Percentiles rank a stretch among this genome's conserved stretches.
phyloP scores from a whole-genome alignment of 1,140 invertebrate genomes.

The Medauroidea extradentata region DNA sequence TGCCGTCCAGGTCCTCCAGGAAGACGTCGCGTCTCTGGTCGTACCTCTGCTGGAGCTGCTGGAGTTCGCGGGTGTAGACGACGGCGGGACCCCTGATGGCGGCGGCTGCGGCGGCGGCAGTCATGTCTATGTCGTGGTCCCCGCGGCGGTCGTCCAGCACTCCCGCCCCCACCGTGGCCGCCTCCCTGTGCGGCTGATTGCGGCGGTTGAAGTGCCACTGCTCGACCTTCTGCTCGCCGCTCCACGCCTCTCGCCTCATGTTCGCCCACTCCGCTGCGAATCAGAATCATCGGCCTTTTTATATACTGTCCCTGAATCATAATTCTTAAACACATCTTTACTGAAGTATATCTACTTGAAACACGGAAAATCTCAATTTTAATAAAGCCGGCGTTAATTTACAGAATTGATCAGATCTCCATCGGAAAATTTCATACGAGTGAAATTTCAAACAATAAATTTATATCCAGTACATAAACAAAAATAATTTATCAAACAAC shows the following conservation, averaged over 20 bases:
- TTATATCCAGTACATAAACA: too few relatives aligned
- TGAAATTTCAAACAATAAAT: too few relatives aligned
- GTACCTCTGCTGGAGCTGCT: constrained; percentile 27
- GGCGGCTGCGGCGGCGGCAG: background rate
- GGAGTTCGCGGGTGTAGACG: constrained; percentile 53
- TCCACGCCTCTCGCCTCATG: constrained; percentile 67
- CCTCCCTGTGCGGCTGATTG: constrained; percentile 34
- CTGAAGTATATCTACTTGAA: too few relatives aligned
- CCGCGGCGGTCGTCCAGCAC: constrained; percentile 19
- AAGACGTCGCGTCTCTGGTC: constrained; percentile 38
- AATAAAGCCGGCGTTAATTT: too few relatives aligned
- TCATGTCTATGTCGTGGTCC: background rate
- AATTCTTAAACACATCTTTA: too few relatives aligned
- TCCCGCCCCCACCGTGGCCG: constrained; percentile 38
- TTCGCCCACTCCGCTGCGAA: constrained; percentile 39
- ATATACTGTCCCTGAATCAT: too few relatives aligned
- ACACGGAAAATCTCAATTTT: too few relatives aligned
- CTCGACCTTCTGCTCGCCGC: constrained; percentile 50
- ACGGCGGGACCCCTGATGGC: constrained; percentile 39
- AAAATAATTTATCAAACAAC: too few relatives aligned
- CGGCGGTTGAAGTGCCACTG: constrained; percentile 66
- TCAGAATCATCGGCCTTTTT: too few relatives aligned
- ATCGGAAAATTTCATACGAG: too few relatives aligned
- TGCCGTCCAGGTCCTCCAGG: constrained; percentile 45
- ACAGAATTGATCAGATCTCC: too few relatives aligned